Conservation (phyloP, 2,113 vertebrate species). For the Mixornis gularis region DNA sequence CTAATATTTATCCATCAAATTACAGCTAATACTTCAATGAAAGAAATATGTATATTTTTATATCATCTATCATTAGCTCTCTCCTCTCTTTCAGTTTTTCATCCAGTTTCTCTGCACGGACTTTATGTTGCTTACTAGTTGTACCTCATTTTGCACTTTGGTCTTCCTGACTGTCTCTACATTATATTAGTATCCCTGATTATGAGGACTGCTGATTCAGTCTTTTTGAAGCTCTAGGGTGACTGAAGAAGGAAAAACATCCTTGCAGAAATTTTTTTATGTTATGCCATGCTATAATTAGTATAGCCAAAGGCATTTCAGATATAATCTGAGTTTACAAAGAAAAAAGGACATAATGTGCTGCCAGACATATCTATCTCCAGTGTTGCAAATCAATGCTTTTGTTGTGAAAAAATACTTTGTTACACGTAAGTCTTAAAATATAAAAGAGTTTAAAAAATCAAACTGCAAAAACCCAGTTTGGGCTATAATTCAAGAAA, state of each 20-base stretch:
- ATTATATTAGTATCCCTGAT: not conserved
- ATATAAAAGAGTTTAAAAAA: not conserved
- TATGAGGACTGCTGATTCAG: not conserved
- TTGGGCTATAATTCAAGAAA: slow-evolving; percentile 13
- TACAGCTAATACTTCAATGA: not conserved
- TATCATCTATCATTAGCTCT: not conserved
- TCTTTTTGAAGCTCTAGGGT: not conserved
- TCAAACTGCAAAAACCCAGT: not conserved
- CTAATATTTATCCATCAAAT: not conserved
- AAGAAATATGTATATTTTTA: not conserved
- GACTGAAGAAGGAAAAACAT: not conserved
- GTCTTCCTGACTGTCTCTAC: not conserved
- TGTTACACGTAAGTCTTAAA: not conserved
- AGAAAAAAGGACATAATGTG: not conserved
- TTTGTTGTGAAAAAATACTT: not conserved
- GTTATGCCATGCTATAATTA: not conserved
- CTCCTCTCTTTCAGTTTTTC: not conserved
- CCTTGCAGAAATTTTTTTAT: not conserved
- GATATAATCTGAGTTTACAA: not conserved
- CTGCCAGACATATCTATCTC: not conserved
- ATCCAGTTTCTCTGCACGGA: not conserved
- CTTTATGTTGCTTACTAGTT: not conserved
- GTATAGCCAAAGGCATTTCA: not conserved
- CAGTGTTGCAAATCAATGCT: not conserved
- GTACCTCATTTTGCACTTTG: not conserved